Evolutionary conservation across 2,797 vertebrate genomes (phyloP).

Genomic region (Pipistrellus pipistrellus): DNA sequence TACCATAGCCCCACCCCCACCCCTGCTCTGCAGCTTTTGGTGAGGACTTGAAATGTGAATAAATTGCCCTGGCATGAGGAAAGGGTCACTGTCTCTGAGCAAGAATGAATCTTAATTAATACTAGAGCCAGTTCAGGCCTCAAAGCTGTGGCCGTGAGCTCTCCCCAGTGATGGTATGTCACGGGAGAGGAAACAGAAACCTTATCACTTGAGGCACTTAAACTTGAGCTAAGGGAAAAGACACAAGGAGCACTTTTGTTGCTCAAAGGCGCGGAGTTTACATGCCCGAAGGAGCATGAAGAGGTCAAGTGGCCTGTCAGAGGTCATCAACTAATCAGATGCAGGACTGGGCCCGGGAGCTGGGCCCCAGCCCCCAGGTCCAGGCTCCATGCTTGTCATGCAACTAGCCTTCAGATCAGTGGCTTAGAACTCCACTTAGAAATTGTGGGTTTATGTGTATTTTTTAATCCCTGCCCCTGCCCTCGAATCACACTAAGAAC

Average conservation of each 20-base stretch:
- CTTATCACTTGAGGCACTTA: slow-evolving; percentile 50
- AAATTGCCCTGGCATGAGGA: neutral
- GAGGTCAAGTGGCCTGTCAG: slow-evolving; percentile 62
- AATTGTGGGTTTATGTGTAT: neutral
- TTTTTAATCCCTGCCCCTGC: neutral
- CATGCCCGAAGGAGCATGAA: slow-evolving; percentile 25
- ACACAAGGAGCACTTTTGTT: slow-evolving; percentile 54
- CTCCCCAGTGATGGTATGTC: slow-evolving; percentile 10
- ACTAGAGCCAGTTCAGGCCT: neutral
- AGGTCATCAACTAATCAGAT: slow-evolving; percentile 52
- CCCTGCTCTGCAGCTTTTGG: neutral
- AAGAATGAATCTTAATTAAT: slow-evolving; percentile 35
- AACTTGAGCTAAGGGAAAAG: slow-evolving; percentile 48
- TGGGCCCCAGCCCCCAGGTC: neutral
- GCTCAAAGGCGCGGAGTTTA: neutral
- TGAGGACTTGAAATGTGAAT: slow-evolving; percentile 24
- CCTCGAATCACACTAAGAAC: neutral
- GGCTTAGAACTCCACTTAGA: neutral
- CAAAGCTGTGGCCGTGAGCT: neutral
- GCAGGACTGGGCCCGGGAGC: neutral
- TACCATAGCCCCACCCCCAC: too few relatives aligned
- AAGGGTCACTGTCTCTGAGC: slow-evolving; percentile 36
- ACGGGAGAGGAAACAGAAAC: slow-evolving; percentile 59
- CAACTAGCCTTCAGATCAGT: neutral
- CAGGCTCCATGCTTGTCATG: neutral